Evolutionary conservation across 1,140 invertebrate genomes (phyloP).

Genomic region (Homalodisca vitripennis): DNA sequence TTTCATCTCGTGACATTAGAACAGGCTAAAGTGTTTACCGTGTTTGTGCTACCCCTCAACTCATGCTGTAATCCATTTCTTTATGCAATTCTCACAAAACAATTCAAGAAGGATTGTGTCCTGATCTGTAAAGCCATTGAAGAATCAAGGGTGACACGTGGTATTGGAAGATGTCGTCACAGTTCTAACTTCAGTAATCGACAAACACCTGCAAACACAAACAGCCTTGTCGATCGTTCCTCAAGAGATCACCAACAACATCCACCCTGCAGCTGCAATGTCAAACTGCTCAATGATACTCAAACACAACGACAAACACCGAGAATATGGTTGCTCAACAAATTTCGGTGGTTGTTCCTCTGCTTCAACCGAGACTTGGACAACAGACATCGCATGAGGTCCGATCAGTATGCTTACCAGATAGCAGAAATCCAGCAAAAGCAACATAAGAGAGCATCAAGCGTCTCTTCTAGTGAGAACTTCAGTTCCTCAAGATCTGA

Average conservation of each 20-base stretch:
- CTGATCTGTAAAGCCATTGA: slow-evolving; percentile 93
- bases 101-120: slow-evolving; percentile 97
- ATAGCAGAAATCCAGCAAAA: slow-evolving; percentile 77
- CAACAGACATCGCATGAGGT: slow-evolving; percentile 49
- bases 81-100: slow-evolving; percentile 95
- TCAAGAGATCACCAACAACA: slow-evolving; percentile 63
- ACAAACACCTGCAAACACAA: slow-evolving; percentile 84
- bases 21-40: slow-evolving; percentile 95
- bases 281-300: slow-evolving; percentile 57
- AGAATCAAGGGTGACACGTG: slow-evolving; percentile 84
- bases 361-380: slow-evolving; percentile 45
- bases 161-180: slow-evolving; percentile 80
- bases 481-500: slow-evolving; percentile 82
- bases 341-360: slow-evolving; percentile 48
- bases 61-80: slow-evolving; percentile 97
- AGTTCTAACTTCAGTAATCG: slow-evolving; percentile 87
- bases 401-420: slow-evolving; percentile 73
- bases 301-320: slow-evolving; percentile 39
- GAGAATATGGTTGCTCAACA: slow-evolving; percentile 52
- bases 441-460: slow-evolving; percentile 72
- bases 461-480: slow-evolving; percentile 85
- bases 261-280: slow-evolving; percentile 67
- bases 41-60: slow-evolving; percentile 92
- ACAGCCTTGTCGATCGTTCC: slow-evolving; percentile 76
- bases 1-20: slow-evolving; percentile 88